These are phyloP conservation scores for Tribolium castaneum DNA, from an alignment of 1,140 invertebrate species.

Conservation along the genomic window DNA sequence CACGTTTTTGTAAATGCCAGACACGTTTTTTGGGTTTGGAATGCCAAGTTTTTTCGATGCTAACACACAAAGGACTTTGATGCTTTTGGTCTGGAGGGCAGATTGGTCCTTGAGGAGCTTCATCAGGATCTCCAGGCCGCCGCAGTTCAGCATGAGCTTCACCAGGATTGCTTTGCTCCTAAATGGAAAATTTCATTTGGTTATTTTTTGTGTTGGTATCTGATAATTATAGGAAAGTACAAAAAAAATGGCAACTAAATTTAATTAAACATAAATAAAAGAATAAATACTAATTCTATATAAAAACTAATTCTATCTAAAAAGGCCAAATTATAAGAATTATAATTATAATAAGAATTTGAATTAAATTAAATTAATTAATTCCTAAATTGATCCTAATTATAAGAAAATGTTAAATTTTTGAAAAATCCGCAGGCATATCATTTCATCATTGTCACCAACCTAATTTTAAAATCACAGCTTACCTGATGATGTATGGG, in stretches of 20 bases:
- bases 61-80: constrained; percentile 61
- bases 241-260: too few relatives aligned
- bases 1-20: constrained; percentile 56
- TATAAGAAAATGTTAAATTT: too few relatives aligned
- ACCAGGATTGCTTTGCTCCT: constrained; percentile 55
- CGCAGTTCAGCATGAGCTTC: constrained; percentile 57
- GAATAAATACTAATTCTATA: too few relatives aligned
- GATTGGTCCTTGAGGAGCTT: constrained; percentile 50
- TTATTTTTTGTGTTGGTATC: neutral
- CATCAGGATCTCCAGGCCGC: constrained; percentile 57
- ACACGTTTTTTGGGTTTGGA: constrained; percentile 65
- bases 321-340: too few relatives aligned
- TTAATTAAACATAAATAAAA: too few relatives aligned
- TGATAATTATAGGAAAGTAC: neutral
- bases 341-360: too few relatives aligned
- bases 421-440: too few relatives aligned
- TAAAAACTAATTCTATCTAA: too few relatives aligned
- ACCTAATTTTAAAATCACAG: too few relatives aligned
- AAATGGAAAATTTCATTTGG: neutral
- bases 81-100: constrained; percentile 45
- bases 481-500: constrained; percentile 68
- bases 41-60: constrained; percentile 66
- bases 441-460: too few relatives aligned
- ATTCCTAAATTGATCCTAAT: too few relatives aligned
- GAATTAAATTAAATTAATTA: too few relatives aligned